A percentile compares a stretch with the other conserved stretches of the same genome.
phyloP scores from a whole-genome alignment of 2,113 vertebrate species.

The Benitochromis conjunctus region DNA sequence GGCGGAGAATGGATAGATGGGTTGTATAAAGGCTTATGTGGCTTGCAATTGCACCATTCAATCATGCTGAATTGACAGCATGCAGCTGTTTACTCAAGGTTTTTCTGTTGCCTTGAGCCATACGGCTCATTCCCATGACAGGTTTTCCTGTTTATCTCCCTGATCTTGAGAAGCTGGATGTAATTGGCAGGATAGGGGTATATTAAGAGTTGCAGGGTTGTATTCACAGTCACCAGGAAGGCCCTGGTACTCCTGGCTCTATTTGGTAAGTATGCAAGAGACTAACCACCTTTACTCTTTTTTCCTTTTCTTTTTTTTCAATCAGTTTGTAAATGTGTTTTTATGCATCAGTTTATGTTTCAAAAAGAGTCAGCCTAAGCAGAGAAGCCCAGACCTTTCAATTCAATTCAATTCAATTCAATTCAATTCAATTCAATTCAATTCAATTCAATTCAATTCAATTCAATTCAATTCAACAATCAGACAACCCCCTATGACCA shows the following conservation, averaged over 20 bases:
- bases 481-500: too few species aligned
- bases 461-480: too few species aligned
- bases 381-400: too few species aligned
- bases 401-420: too few species aligned
- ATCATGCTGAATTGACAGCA: neutral
- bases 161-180: neutral
- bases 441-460: too few species aligned
- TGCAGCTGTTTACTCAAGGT: constrained; percentile 8
- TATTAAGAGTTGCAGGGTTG: neutral
- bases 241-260: constrained; percentile 60
- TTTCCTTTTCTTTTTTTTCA: too few species aligned
- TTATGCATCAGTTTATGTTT: too few species aligned
- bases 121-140: constrained; percentile 47
- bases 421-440: too few species aligned
- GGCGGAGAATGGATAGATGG: too few species aligned
- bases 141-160: neutral
- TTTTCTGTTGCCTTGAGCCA: constrained; percentile 1
- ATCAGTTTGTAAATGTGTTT: neutral
- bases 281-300: neutral
- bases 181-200: neutral
- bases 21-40: neutral
- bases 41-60: neutral
- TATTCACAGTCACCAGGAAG: constrained; percentile 40
- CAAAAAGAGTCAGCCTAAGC: too few species aligned
- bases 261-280: constrained; percentile 62